Percentiles rank a stretch among this genome's conserved stretches.
Conservation (phyloP, 2,888 invertebrate species). For the Campoplex nolae region DNA sequence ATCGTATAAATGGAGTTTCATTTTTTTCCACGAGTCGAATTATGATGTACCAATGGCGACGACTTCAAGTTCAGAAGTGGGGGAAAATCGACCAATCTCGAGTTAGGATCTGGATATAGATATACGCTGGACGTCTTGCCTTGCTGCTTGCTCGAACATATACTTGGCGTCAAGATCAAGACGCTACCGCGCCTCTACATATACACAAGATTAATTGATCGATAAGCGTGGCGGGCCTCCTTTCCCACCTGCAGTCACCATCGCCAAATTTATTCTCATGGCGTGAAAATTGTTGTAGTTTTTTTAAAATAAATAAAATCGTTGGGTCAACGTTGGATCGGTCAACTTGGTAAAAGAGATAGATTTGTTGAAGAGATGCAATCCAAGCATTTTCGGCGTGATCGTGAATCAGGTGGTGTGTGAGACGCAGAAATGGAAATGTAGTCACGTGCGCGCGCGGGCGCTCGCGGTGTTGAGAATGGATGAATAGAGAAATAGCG, state of each 20-base stretch:
- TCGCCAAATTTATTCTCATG: not conserved
- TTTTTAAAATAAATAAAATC: not conserved
- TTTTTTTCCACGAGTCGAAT: no score
- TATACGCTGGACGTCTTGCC: no score
- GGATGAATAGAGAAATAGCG: slow-evolving; percentile 48
- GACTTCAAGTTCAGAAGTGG: no score
- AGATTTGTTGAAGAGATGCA: no score
- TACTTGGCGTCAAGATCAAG: no score
- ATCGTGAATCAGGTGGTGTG: not conserved
- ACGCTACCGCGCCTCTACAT: no score
- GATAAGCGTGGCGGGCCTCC: not conserved
- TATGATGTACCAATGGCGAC: no score
- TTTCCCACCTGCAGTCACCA: not conserved
- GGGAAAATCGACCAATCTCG: no score
- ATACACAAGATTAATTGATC: slow-evolving; percentile 1
- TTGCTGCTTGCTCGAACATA: no score
- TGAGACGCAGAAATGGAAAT: not conserved
- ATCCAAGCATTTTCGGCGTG: not conserved
- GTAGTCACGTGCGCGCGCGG: not conserved
- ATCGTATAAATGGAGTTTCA: no score
- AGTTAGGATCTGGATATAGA: no score
- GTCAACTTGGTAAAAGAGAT: no score
- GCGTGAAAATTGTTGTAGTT: not conserved
- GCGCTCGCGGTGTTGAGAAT: slow-evolving; percentile 17
- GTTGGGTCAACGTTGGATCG: not conserved